These are phyloP conservation scores for Agrotis puta DNA, from an alignment of 2,888 invertebrate genomes.

Conservation along the genomic window DNA sequence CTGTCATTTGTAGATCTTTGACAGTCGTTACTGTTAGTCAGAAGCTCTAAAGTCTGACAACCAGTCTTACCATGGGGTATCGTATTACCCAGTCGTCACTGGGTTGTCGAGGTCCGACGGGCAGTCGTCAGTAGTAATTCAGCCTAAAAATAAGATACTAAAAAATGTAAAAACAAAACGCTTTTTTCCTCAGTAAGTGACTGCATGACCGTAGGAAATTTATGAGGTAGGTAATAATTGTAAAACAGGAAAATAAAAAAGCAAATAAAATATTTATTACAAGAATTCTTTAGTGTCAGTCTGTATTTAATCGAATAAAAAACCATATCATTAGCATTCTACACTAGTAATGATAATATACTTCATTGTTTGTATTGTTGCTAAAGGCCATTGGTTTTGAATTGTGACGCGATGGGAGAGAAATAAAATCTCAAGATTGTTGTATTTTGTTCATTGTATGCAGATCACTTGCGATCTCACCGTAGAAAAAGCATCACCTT, in stretches of 20 bases:
- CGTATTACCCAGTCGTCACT: too few species aligned
- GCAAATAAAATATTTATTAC: conserved; percentile 12
- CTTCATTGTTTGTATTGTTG: conserved; percentile 36
- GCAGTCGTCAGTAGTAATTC: too few species aligned
- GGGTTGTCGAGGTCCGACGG: too few species aligned
- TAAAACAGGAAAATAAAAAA: conserved; percentile 45
- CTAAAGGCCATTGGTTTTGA: conserved; percentile 39
- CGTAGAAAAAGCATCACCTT: background rate
- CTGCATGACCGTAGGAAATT: conserved; percentile 32
- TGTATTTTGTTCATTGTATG: conserved; percentile 32
- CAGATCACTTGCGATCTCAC: conserved; percentile 9
- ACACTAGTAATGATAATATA: conserved; percentile 37
- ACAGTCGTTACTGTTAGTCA: too few species aligned
- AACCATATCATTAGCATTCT: conserved; percentile 48
- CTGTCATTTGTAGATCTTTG: too few species aligned
- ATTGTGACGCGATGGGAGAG: background rate
- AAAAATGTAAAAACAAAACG: background rate
- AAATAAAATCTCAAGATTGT: conserved; percentile 30
- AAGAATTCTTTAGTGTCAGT: conserved; percentile 26
- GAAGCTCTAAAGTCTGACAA: too few species aligned
- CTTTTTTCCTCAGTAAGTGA: conserved; percentile 5
- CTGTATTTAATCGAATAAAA: conserved; percentile 44
- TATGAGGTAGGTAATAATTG: conserved; percentile 39
- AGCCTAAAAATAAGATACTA: background rate
- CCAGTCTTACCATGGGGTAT: too few species aligned